Base-by-base conservation (phyloP, 2,888 invertebrate genomes). In the Orthonychiurus folsomi region DNA sequence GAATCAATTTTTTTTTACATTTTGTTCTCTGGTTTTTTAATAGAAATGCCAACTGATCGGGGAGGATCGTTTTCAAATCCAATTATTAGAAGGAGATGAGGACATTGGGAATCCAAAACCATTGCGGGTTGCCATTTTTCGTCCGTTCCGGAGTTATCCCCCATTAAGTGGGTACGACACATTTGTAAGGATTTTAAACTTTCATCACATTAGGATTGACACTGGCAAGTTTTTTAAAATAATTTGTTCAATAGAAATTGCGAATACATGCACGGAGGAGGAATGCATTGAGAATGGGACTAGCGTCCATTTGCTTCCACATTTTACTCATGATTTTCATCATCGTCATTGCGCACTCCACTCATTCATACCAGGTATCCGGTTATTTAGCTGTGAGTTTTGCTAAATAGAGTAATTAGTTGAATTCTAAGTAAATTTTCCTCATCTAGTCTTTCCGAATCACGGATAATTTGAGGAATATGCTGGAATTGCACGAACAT, bases 111-210 rank as follows among this genome's bases (percentile, higher is more conserved):
- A 25, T 9, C 12, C 52, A 37, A 37, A 57, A 26, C 61, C 61
- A 15, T 25, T 61, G 5, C 20, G 5, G 12, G 23, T 61, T 15
- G 20, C 15, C 20, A 37, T 56, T 23, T 61, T 69, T 53, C 37
- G 59, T 12, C 64, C 67, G n/a, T 23, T 55, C 15, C 23, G 50
- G 47, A 20, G 23, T 1, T 58, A 65, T 48, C 58, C 63, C 3
- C 64, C 64, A 1, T 47, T 64, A 23, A 59, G 27, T 54, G 66
- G 64, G 52, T 54, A 63, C 50, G 63, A 63, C 52, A 66, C 63
- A 12, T 63, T 64, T 56, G 67, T 68, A 64, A 64, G 65, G 5
- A 24, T 55, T 48, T 47, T 37, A n/a, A n/a, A n/a, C n/a, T n/a
- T n/a, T n/a, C n/a, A n/a, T n/a, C n/a, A n/a, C n/a, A n/a, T n/a